Percentiles rank a stretch among this genome's conserved stretches.
Conservation (phyloP, 2,797 vertebrate genomes). For the Neosilurus mollespiculum region DNA sequence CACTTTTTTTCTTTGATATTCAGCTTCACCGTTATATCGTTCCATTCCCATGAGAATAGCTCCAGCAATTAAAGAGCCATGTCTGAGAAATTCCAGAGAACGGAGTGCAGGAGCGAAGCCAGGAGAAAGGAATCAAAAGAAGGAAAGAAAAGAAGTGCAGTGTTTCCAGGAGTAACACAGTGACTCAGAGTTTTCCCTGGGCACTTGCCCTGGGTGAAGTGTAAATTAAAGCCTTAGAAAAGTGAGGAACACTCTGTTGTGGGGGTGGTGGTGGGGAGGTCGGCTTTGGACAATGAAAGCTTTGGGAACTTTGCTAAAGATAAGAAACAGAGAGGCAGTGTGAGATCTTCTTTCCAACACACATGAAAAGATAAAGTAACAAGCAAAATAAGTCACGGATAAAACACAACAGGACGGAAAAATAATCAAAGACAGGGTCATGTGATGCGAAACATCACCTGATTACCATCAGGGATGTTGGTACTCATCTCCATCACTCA, state of each 20-base stretch:
- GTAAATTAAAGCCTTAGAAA: constrained; percentile 50
- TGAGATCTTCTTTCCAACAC: constrained; percentile 17
- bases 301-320: constrained; percentile 31
- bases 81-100: constrained; percentile 31
- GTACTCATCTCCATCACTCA: too few relatives aligned
- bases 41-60: constrained; percentile 29
- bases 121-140: constrained; percentile 34
- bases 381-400: neutral
- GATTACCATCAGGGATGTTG: neutral
- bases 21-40: constrained; percentile 23
- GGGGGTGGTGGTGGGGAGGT: neutral
- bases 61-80: constrained; percentile 39
- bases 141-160: constrained; percentile 12
- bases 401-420: neutral
- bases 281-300: neutral
- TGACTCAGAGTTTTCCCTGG: constrained; percentile 49
- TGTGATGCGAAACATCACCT: neutral
- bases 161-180: constrained; percentile 52
- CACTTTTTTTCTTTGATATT: constrained; percentile 21
- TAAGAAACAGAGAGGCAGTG: constrained; percentile 31
- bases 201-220: constrained; percentile 41
- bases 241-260: constrained; percentile 28
- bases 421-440: neutral
- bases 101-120: constrained; percentile 34
- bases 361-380: constrained; percentile 17